Conservation (phyloP, 1,140 invertebrate species). For the Eriocheir sinensis region DNA sequence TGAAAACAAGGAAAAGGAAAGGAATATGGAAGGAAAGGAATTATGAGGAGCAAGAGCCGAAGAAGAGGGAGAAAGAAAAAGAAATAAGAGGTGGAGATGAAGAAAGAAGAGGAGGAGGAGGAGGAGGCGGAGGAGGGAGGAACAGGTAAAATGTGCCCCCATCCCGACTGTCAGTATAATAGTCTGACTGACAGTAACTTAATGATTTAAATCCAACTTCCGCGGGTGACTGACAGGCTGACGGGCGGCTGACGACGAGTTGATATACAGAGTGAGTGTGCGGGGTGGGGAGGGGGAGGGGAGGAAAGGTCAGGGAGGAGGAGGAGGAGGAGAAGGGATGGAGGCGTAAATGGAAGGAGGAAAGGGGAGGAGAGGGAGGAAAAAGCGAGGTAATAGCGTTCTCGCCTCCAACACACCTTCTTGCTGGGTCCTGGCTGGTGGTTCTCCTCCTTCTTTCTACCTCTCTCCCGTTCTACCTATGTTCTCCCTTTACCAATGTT, state of each 20-base stretch:
- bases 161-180: conserved; percentile 52
- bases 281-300: background rate
- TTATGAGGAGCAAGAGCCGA: no score
- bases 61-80: background rate
- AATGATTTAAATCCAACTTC: conserved; percentile 75
- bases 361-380: background rate
- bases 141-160: conserved; percentile 24
- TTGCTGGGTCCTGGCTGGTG: no score
- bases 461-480: background rate
- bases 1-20: background rate
- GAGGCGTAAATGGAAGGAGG: conserved; percentile 20
- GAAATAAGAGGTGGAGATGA: background rate
- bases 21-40: background rate
- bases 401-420: background rate
- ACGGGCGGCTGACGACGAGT: conserved; percentile 50
- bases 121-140: background rate
- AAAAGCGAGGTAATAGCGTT: conserved; percentile 7
- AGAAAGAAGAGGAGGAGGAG: background rate
- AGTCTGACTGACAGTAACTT: conserved; percentile 69
- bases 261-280: conserved; percentile 61
- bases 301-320: conserved; percentile 31
- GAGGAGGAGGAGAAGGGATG: conserved; percentile 24
- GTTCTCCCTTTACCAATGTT: background rate
- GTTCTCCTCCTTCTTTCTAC: background rate
- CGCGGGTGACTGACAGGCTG: conserved; percentile 65